Base-by-base conservation (phyloP, 1,140 invertebrate species). In the Elysia chlorotica region DNA sequence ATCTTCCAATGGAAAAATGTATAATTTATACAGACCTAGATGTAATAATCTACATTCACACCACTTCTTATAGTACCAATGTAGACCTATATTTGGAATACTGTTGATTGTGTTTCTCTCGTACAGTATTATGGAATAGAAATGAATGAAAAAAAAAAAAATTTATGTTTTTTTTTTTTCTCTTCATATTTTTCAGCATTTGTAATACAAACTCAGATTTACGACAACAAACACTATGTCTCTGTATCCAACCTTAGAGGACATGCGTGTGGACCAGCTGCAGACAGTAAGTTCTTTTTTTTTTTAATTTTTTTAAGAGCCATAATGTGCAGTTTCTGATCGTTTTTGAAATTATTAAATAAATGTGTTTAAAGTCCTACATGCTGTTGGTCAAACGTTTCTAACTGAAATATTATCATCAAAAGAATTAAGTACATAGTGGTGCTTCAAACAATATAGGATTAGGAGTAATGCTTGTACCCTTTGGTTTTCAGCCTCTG, bases 201-300 rank as follows among this genome's bases (percentile, higher is more conserved):
- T n/a, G n/a, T n/a, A n/a, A n/a, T n/a, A n/a, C n/a, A n/a, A n/a
- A n/a, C n/a, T n/a, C n/a, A n/a, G n/a, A n/a, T n/a, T n/a, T 48
- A 48, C 41, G n/a, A 48, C 41, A 48, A 35, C n/a, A 56, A 54
- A 48, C 54, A 84, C 75, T 63, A 87, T 86, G 85, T 84, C 84
- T 35, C 63, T 97, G 2, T 97, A 97, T 88, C 96, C 96, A 76
- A 94, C 94, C 54, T 88, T 97, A 72, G 95, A 97, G 88, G 96
- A 97, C 88, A 95, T 97, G 94, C 95, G 96, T 87, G 92, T 96
- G 65, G 94, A 95, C 88, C 92, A 93, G 78, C 90, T 96, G 90
- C 90, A 91, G 56, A 91, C 91, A 88, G 93, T 94, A 92, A 88
- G 77, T 28, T 57, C 67, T 5, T 48, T 48, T n/a, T n/a, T 48